phyloP scores from a whole-genome alignment of 2,888 invertebrate species.

The Alsophila aescularia region DNA sequence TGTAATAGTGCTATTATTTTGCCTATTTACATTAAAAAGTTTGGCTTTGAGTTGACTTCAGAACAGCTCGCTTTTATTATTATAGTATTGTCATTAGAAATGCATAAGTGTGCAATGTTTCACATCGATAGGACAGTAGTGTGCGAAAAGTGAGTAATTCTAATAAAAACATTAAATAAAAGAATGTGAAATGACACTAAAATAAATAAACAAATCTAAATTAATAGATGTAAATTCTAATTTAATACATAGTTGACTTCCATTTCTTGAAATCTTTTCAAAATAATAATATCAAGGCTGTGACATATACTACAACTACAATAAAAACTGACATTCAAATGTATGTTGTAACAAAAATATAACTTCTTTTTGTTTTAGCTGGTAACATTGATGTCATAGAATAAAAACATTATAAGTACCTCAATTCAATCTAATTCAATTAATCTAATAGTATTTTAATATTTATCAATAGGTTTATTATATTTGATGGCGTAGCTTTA shows the following conservation, averaged over 20 bases:
- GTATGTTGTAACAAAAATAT: not conserved
- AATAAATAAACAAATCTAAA: slow-evolving; percentile 3
- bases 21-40: no score
- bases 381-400: slow-evolving; percentile 1
- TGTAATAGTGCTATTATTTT: no score
- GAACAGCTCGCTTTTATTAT: no score
- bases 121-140: no score
- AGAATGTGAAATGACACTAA: not conserved
- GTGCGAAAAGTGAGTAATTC: no score
- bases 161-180: no score
- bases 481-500: slow-evolving; percentile 33
- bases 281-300: slow-evolving; percentile 29
- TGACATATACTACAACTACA: slow-evolving; percentile 14
- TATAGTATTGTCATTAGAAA: no score
- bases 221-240: slow-evolving; percentile 18
- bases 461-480: slow-evolving; percentile 27
- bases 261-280: slow-evolving; percentile 1
- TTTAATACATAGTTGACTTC: not conserved
- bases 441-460: no score
- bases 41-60: no score
- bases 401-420: slow-evolving; percentile 21
- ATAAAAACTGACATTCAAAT: not conserved
- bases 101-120: no score
- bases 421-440: slow-evolving; percentile 12
- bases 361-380: slow-evolving; percentile 24